phyloP scores from a whole-genome alignment of 1,140 invertebrate genomes.

The Spodoptera litura region DNA sequence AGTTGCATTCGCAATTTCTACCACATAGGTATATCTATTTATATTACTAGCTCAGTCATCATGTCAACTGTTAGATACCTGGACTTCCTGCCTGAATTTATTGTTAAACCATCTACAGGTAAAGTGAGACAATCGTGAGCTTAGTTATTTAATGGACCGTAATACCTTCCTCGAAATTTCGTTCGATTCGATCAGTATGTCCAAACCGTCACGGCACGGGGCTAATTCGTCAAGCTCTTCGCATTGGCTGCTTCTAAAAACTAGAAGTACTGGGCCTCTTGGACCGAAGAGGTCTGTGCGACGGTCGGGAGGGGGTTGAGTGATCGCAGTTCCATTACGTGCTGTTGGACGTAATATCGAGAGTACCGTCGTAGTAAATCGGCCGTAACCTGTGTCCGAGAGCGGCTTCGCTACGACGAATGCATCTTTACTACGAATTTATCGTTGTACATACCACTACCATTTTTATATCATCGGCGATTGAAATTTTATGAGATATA shows the following conservation, averaged over 20 bases:
- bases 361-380: conserved; percentile 74
- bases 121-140: conserved; percentile 28
- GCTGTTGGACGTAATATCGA: conserved; percentile 70
- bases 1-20: conserved; percentile 1
- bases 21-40: neutral
- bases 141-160: conserved; percentile 55
- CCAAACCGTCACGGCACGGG: conserved; percentile 61
- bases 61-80: neutral
- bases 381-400: conserved; percentile 62
- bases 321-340: conserved; percentile 70
- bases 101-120: neutral
- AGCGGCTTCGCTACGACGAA: conserved; percentile 63
- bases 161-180: conserved; percentile 56
- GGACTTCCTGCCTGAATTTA: neutral
- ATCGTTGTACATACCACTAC: no score
- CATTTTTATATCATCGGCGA: no score
- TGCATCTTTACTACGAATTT: neutral
- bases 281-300: conserved; percentile 37
- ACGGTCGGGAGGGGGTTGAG: conserved; percentile 55
- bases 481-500: no score
- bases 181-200: conserved; percentile 50
- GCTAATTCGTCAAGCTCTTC: conserved; percentile 67
- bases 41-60: neutral
- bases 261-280: conserved; percentile 49
- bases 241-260: conserved; percentile 58